phyloP scores from a whole-genome alignment of 1,140 invertebrate genomes.

The Anagrus nilaparvatae region DNA sequence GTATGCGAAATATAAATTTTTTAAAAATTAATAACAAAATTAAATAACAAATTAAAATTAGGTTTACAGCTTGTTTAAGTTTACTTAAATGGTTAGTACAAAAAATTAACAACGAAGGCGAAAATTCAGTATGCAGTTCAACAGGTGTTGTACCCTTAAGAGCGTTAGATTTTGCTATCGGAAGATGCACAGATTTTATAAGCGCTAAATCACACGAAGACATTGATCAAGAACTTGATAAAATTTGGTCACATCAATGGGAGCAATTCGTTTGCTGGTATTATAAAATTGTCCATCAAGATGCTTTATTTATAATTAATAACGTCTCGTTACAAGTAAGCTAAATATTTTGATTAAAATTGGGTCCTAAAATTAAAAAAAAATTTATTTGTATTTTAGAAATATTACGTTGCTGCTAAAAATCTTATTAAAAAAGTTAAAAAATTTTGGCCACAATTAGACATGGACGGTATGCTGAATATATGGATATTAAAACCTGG shows the following conservation, averaged over 20 bases:
- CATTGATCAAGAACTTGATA: slow-evolving; percentile 65
- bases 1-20: slow-evolving; percentile 16
- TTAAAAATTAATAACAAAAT: neutral
- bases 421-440: slow-evolving; percentile 43
- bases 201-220: slow-evolving; percentile 70
- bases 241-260: slow-evolving; percentile 75
- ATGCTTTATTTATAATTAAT: slow-evolving; percentile 26
- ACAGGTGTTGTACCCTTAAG: slow-evolving; percentile 60
- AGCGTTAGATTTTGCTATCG: slow-evolving; percentile 69
- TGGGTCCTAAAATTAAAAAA: neutral
- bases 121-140: slow-evolving; percentile 44
- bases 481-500: slow-evolving; percentile 95
- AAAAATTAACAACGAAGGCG: slow-evolving; percentile 46
- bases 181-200: slow-evolving; percentile 65
- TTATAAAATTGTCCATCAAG: slow-evolving; percentile 34
- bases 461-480: slow-evolving; percentile 74
- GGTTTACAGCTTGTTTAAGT: slow-evolving; percentile 76
- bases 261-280: slow-evolving; percentile 61
- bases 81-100: slow-evolving; percentile 65
- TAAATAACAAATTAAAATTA: slow-evolving; percentile 21
- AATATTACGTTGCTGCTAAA: slow-evolving; percentile 38
- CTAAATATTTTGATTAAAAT: neutral
- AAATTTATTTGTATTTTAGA: slow-evolving; percentile 23
- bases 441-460: slow-evolving; percentile 68
- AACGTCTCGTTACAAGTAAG: slow-evolving; percentile 32